phyloP scores from a whole-genome alignment of 30 jellyfish, hydroid and myxozoan genomes.

The Cassiopea andromeda region DNA sequence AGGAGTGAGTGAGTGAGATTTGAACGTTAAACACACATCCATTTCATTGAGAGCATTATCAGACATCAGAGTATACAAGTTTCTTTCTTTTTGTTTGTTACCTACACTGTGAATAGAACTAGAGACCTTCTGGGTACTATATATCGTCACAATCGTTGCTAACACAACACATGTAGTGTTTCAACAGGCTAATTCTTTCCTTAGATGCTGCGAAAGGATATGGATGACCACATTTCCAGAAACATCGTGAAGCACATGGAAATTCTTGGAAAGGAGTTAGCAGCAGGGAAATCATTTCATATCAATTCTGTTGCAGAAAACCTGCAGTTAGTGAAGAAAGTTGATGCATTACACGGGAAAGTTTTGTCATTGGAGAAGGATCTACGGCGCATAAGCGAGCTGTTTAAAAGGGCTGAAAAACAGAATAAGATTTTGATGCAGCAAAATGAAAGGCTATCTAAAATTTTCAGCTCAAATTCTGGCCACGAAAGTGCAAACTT shows the following conservation, averaged over 20 bases:
- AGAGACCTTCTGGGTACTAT: no score
- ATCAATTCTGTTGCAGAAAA: conserved; percentile 4
- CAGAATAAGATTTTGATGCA: background rate
- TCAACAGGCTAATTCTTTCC: background rate
- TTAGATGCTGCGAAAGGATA: conserved; percentile 37
- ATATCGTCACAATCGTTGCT: no score
- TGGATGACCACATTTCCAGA: conserved; percentile 23
- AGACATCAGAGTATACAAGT: no score
- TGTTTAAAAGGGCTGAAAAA: background rate
- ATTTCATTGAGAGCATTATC: no score
- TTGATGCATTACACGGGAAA: background rate
- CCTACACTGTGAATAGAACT: no score
- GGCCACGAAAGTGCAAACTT: background rate
- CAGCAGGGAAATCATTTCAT: background rate
- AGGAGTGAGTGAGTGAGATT: no score
- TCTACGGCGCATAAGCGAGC: background rate
- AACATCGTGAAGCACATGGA: conserved; percentile 21
- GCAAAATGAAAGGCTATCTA: background rate
- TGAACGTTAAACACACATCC: no score
- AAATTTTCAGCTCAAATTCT: background rate
- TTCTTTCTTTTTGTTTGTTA: no score
- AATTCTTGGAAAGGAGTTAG: conserved; percentile 1
- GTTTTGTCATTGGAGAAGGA: background rate
- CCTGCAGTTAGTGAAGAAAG: background rate
- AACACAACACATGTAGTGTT: no score